A percentile compares a stretch with the other conserved stretches of the same genome.
phyloP scores from a whole-genome alignment of 1,140 invertebrate genomes.

The Apolygus lucorum region DNA sequence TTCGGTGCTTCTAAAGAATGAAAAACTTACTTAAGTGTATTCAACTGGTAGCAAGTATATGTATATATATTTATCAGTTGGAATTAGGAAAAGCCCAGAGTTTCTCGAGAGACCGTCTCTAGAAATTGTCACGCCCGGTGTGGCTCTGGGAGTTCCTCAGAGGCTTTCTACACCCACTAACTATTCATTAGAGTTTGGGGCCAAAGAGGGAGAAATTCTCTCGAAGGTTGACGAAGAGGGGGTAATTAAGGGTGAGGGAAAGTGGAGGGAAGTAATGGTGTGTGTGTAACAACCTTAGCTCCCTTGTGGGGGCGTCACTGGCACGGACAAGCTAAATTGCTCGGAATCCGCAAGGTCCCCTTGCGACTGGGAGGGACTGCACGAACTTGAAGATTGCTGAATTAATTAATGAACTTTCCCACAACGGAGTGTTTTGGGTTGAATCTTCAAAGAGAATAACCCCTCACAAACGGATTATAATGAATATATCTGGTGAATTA shows the following conservation, averaged over 20 bases:
- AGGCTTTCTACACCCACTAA: neutral
- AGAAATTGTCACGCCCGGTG: neutral
- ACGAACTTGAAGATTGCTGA: constrained; percentile 5
- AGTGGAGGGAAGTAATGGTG: constrained; percentile 6
- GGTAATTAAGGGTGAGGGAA: neutral
- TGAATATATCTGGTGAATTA: too few species aligned
- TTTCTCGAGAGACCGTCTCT: neutral
- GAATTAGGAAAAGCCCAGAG: neutral
- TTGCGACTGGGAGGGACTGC: neutral
- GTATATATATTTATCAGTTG: too few species aligned
- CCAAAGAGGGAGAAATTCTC: neutral
- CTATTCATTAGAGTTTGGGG: constrained; percentile 3
- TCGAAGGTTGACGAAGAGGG: neutral
- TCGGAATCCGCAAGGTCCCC: neutral
- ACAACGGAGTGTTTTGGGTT: too few species aligned
- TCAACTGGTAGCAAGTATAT: too few species aligned
- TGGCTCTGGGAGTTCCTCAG: neutral
- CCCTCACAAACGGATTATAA: too few species aligned
- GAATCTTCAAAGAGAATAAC: too few species aligned
- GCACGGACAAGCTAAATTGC: constrained; percentile 16
- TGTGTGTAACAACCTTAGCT: constrained; percentile 13
- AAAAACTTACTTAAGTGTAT: too few species aligned
- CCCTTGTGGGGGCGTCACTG: neutral
- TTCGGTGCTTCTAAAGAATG: too few species aligned
- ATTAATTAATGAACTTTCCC: constrained; percentile 15